A percentile compares a stretch with the other conserved stretches of the same genome.
phyloP scores from a whole-genome alignment of 2,113 vertebrate species.

The Entelurus aequoreus region DNA sequence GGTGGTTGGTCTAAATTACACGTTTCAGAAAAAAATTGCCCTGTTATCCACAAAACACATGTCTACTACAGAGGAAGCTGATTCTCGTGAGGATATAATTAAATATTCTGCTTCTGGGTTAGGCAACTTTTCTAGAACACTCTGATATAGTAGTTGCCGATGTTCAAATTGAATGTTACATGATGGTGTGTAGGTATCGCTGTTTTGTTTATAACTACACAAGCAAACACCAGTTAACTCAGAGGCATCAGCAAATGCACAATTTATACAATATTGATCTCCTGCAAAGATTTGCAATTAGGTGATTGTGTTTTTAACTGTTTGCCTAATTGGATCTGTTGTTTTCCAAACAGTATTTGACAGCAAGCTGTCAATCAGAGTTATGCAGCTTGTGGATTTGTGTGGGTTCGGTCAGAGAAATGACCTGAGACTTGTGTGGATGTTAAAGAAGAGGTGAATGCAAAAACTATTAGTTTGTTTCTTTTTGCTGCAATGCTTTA shows the following conservation, averaged over 20 bases:
- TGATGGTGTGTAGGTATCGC: constrained; percentile 18
- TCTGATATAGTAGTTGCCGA: constrained; percentile 14
- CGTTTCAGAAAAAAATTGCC: too few species aligned
- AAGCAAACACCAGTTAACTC: constrained; percentile 22
- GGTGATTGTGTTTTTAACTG: constrained; percentile 32
- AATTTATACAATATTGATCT: constrained; percentile 30
- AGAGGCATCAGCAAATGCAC: constrained; percentile 17
- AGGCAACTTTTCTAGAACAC: constrained; percentile 40
- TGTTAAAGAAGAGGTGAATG: not conserved
- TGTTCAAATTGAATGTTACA: not conserved
- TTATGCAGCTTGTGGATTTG: not conserved
- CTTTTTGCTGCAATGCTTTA: not conserved
- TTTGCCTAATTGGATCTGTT: constrained; percentile 22
- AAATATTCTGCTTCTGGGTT: constrained; percentile 19
- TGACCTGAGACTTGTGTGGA: not conserved
- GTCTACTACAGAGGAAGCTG: too few species aligned
- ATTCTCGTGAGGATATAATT: too few species aligned
- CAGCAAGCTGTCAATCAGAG: constrained; percentile 36
- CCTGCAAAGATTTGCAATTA: constrained; percentile 41
- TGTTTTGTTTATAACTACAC: constrained; percentile 8
- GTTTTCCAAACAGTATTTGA: constrained; percentile 24
- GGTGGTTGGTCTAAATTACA: too few species aligned
- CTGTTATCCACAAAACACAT: too few species aligned
- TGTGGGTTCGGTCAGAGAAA: not conserved
- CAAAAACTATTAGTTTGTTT: not conserved